Conservation (phyloP, 2,888 invertebrate genomes). For the Ligdia adustata region DNA sequence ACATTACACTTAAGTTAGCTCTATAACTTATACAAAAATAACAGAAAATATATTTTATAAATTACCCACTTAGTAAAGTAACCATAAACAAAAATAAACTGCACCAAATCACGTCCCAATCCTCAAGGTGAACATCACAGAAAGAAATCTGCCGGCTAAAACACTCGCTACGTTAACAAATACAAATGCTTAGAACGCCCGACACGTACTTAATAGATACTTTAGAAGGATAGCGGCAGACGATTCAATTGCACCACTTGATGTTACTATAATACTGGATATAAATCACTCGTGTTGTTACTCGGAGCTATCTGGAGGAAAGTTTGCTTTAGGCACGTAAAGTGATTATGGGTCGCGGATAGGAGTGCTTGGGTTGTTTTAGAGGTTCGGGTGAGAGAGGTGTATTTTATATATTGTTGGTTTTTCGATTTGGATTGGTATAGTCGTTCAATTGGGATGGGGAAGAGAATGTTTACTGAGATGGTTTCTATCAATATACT, state of each 20-base stretch:
- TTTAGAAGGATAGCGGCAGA: conserved; percentile 58
- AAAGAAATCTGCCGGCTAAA: conserved; percentile 34
- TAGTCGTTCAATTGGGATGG: no score
- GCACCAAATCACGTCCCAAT: conserved; percentile 39
- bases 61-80: no score
- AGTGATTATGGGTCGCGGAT: conserved; percentile 42
- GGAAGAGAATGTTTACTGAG: no score
- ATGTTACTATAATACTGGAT: conserved; percentile 55
- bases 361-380: conserved; percentile 24
- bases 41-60: no score
- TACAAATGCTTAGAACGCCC: conserved; percentile 38
- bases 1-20: no score
- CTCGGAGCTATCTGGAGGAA: conserved; percentile 18
- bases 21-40: no score
- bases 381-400: no score
- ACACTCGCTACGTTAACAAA: conserved; percentile 42
- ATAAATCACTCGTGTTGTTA: conserved; percentile 47
- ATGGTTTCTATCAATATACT: no score
- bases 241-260: conserved; percentile 66
- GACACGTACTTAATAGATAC: conserved; percentile 70
- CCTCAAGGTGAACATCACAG: conserved; percentile 44
- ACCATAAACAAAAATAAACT: conserved; percentile 3
- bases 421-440: no score
- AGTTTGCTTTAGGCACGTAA: conserved; percentile 51
- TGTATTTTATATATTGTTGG: conserved; percentile 25